Percentiles rank a stretch among this genome's conserved stretches.
These are phyloP conservation scores for Epicampocera succincta DNA, from an alignment of 2,888 invertebrate genomes.

Conservation along the genomic window DNA sequence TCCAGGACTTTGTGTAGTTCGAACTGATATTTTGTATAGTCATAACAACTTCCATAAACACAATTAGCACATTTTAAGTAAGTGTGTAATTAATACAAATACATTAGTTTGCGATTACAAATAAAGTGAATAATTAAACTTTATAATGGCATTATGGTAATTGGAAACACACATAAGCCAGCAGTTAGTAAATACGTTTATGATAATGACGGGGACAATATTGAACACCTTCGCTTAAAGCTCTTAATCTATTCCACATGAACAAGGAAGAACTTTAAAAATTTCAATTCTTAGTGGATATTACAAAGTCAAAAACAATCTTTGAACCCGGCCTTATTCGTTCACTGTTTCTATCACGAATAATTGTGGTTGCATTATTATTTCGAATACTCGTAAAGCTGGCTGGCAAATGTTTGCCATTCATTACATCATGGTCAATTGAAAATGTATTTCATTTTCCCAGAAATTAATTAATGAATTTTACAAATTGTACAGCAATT, in stretches of 20 bases:
- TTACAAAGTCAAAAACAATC: too few species aligned
- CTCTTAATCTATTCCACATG: too few species aligned
- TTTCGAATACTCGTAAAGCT: not conserved
- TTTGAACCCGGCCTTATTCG: too few species aligned
- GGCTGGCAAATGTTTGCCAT: not conserved
- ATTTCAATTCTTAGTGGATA: too few species aligned
- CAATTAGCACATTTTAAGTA: slow-evolving; percentile 25
- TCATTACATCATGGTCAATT: slow-evolving; percentile 40
- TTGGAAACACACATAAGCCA: too few species aligned
- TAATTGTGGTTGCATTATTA: not conserved
- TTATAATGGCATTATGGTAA: not conserved
- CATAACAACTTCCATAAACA: slow-evolving; percentile 56
- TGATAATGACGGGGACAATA: too few species aligned
- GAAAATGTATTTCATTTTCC: slow-evolving; percentile 18
- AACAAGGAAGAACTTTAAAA: too few species aligned
- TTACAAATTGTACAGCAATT: slow-evolving; percentile 42
- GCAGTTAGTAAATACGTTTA: too few species aligned
- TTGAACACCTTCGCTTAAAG: too few species aligned
- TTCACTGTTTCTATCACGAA: too few species aligned
- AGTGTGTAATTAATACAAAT: slow-evolving; percentile 30
- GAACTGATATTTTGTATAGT: slow-evolving; percentile 26
- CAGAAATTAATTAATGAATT: slow-evolving; percentile 48
- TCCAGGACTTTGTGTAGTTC: slow-evolving; percentile 7
- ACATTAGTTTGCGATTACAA: slow-evolving; percentile 33
- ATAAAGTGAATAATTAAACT: slow-evolving; percentile 40